phyloP scores from a whole-genome alignment of 2,113 vertebrate genomes.

The Oenanthe oenanthe region DNA sequence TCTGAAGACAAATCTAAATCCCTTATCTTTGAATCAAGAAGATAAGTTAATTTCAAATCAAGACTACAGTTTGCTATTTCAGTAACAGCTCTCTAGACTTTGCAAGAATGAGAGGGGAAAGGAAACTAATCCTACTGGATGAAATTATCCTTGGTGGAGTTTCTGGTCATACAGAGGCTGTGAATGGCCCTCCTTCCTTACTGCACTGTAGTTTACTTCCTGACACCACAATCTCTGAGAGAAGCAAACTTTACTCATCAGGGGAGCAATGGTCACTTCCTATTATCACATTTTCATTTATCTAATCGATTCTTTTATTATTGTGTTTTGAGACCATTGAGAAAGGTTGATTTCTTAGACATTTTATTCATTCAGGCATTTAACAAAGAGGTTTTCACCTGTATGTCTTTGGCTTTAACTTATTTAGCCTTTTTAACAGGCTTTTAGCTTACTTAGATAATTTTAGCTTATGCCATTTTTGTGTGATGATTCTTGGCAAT shows the following conservation, averaged over 20 bases:
- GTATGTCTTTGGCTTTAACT: background rate
- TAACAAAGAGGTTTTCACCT: background rate
- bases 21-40: background rate
- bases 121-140: background rate
- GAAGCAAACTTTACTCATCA: background rate
- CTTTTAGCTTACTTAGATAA: background rate
- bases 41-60: background rate
- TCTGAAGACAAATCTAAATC: background rate
- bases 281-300: background rate
- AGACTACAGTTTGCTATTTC: background rate
- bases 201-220: background rate
- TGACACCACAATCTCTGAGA: background rate
- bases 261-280: background rate
- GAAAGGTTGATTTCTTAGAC: background rate
- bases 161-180: background rate
- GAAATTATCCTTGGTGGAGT: background rate
- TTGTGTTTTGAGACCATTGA: background rate
- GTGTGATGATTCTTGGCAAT: background rate
- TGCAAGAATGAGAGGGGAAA: background rate
- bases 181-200: background rate
- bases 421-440: background rate
- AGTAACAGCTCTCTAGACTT: background rate
- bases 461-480: background rate
- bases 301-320: background rate
- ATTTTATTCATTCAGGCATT: background rate